Evolutionary conservation across 1,140 invertebrate genomes (phyloP), one percentile per base, ranked within the genome.

Genomic region (Drosophila arawakana): DNA sequence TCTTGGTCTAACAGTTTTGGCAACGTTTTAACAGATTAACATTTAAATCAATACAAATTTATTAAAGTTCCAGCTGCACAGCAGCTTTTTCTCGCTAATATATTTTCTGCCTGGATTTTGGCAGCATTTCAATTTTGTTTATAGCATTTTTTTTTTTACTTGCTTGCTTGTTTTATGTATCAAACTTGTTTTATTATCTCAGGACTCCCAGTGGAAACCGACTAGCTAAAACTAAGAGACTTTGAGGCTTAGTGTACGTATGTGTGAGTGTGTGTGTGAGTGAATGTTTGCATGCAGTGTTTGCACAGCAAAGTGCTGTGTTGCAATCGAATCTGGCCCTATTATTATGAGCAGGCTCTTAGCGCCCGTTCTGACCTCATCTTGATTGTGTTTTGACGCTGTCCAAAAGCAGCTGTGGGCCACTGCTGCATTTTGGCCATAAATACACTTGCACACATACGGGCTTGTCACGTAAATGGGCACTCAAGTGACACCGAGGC

Each of bases 251-350:
- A 5, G 30, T 66, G 8, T 46, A 8, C 2, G 35, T 46, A 21
- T 46, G 34, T 44, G 37, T 67, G 30, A 10, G 54, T 13, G 25
- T 67, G 18, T 50, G 18, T 21, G n/a, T 52, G 49, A 30, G 15
- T 55, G 25, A 21, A 1, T 52, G 25, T 62, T 34, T 52, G 46
- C 37, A 60, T 81, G 81, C 73, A 25, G 44, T 85, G 82, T 85
- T 86, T 86, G 80, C 73, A 11, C 25, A 83, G 76, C 69, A 88
- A 88, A 86, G 82, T 86, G 82, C 82, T 79, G 68, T 63, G 79
- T 76, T 70, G 50, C 50, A 54, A 86, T 86, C 82, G 84, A 86
- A 88, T 83, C 76, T 82, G 65, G 37, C 39, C 54, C 35, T 41
- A 58, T 54, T 54, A 54, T 37, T 35, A 54, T 54, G 50, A 13